These are phyloP conservation scores for Coregonus sp. DNA, from an alignment of 2,797 vertebrate genomes.

Conservation along the genomic window DNA sequence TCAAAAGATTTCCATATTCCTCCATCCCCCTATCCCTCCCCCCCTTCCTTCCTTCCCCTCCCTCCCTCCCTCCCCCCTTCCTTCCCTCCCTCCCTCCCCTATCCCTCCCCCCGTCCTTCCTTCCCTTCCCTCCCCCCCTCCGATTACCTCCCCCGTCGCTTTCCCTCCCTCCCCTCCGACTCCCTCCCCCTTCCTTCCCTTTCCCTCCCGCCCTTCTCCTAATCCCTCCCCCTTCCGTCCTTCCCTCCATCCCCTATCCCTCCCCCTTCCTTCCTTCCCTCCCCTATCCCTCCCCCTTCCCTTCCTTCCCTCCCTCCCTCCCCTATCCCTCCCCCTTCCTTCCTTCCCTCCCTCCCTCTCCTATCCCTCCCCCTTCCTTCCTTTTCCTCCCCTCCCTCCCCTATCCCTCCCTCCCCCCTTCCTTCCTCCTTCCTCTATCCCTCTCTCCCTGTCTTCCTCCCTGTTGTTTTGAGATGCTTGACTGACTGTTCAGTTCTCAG, in stretches of 20 bases:
- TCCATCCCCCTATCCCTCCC: not conserved
- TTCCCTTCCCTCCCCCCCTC: no score
- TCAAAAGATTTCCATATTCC: not conserved
- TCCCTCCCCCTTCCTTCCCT: slow-evolving; percentile 12
- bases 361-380: not conserved
- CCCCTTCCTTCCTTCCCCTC: no score
- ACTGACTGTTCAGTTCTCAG: not conserved
- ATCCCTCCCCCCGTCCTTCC: no score
- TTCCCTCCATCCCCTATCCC: not conserved
- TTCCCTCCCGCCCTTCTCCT: no score
- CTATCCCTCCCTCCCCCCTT: slow-evolving; percentile 6
- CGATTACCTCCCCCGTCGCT: no score
- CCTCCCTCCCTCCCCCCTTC: not conserved
- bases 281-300: not conserved
- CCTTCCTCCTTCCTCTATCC: not conserved
- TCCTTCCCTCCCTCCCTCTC: not conserved
- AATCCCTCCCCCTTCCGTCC: no score
- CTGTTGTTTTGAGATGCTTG: not conserved
- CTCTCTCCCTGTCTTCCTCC: not conserved
- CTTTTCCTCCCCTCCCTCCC: not conserved
- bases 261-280: not conserved
- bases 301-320: not conserved
- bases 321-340: not conserved
- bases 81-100: not conserved
- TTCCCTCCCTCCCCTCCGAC: no score